phyloP scores from a whole-genome alignment of 2,113 vertebrate species.

The Rhinoptilus africanus region DNA sequence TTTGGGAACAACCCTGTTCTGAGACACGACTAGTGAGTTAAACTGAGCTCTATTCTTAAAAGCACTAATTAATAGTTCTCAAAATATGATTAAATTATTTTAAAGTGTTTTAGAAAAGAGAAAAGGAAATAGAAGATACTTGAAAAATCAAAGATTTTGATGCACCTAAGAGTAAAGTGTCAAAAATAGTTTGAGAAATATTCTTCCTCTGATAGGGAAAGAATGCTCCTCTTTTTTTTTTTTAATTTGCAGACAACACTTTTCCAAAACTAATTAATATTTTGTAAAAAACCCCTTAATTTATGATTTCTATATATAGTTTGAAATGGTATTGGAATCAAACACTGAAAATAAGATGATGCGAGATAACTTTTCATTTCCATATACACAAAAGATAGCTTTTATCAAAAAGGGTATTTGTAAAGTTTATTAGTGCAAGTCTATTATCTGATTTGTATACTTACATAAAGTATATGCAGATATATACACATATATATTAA shows the following conservation, averaged over 20 bases:
- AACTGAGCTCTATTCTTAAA: not conserved
- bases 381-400: not conserved
- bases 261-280: not conserved
- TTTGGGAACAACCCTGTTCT: not conserved
- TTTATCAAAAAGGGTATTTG: not conserved
- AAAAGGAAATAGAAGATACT: not conserved
- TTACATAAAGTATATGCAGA: not conserved
- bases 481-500: not conserved
- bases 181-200: not conserved
- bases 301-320: not conserved
- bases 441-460: not conserved
- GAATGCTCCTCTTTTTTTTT: not conserved
- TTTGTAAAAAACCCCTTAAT: not conserved
- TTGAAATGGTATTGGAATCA: not conserved
- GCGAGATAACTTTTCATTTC: not conserved
- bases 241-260: not conserved
- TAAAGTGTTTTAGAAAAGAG: conserved; percentile 22
- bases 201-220: not conserved
- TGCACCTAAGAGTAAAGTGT: not conserved
- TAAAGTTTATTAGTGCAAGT: not conserved
- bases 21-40: not conserved
- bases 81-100: not conserved
- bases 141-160: not conserved
- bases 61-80: conserved; percentile 7
- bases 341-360: not conserved